Evolutionary conservation across 2,888 invertebrate genomes (phyloP).

Genomic region (Nineta flava): DNA sequence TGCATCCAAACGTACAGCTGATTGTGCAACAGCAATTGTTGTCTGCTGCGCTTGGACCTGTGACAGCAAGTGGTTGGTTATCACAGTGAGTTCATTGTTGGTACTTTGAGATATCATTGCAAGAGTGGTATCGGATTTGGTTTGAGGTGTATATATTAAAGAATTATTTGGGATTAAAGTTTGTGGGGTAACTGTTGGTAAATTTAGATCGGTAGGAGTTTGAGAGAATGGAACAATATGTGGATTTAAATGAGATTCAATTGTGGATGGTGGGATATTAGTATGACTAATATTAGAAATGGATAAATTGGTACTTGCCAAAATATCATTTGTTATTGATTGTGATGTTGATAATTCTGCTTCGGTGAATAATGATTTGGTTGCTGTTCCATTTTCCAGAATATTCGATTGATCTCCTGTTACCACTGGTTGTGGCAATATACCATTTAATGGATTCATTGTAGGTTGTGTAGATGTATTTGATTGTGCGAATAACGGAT

Average conservation of each 20-base stretch:
- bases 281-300: slow-evolving; percentile 4
- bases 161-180: background rate
- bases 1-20: slow-evolving; percentile 1
- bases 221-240: background rate
- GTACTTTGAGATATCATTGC: background rate
- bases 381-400: background rate
- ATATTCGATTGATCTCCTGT: background rate
- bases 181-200: background rate
- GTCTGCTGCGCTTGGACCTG: slow-evolving; percentile 3
- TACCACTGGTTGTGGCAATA: background rate
- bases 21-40: background rate
- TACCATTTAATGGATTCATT: background rate
- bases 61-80: slow-evolving; percentile 5
- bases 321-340: slow-evolving; percentile 5
- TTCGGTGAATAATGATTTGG: background rate
- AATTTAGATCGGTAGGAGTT: background rate
- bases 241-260: background rate
- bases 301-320: slow-evolving; percentile 6
- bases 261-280: background rate
- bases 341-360: background rate
- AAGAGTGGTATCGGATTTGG: background rate
- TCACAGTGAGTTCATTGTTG: background rate
- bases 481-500: background rate
- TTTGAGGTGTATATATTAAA: background rate
- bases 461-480: background rate